These are phyloP conservation scores for Melierax canorus DNA, from an alignment of 2,113 vertebrate species.

Conservation along the genomic window DNA sequence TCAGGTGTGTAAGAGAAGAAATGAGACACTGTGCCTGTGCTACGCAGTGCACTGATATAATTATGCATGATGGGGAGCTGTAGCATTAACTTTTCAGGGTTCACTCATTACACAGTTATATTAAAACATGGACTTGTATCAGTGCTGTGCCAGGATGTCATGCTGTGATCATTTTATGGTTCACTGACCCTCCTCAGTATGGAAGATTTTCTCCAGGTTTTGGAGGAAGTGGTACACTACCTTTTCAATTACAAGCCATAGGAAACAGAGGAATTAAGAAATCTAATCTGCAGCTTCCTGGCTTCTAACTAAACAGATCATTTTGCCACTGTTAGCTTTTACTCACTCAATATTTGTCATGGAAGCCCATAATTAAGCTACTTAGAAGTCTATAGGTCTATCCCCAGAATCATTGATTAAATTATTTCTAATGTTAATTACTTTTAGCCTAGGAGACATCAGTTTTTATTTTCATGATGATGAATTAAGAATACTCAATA, in stretches of 20 bases:
- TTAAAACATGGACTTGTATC: not conserved
- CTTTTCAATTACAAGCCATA: not conserved
- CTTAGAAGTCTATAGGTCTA: not conserved
- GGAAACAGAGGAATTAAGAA: not conserved
- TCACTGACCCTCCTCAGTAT: not conserved
- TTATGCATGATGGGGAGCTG: not conserved
- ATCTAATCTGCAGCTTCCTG: not conserved
- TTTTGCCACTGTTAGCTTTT: not conserved
- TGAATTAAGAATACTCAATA: not conserved
- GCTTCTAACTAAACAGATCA: not conserved
- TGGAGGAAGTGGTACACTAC: not conserved
- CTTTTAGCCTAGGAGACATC: not conserved
- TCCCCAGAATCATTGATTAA: not conserved
- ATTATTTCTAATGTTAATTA: not conserved
- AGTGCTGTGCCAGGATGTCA: not conserved
- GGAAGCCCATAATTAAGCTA: not conserved
- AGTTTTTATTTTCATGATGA: not conserved
- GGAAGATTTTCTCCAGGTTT: not conserved
- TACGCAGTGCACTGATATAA: not conserved
- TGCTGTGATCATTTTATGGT: not conserved
- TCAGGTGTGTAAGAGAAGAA: not conserved
- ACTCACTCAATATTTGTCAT: not conserved
- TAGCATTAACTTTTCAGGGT: not conserved
- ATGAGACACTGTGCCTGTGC: not conserved
- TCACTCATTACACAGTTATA: not conserved